These are phyloP conservation scores for Dyspetes luteomarginatus DNA, from an alignment of 2,888 invertebrate genomes.

Conservation along the genomic window DNA sequence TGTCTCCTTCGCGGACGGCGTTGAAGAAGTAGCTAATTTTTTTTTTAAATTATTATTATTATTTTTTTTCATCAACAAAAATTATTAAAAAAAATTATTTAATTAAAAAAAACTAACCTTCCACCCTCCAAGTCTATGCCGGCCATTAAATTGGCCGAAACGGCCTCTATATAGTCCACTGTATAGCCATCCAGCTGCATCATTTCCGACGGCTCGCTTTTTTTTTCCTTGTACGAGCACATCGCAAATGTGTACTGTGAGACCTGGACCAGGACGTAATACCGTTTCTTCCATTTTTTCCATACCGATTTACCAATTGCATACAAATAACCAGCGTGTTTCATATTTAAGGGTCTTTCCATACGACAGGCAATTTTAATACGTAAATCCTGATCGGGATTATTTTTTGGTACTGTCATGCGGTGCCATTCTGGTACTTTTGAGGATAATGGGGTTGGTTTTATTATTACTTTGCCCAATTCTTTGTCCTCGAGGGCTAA, in stretches of 20 bases:
- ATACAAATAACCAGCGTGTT: constrained; percentile 98
- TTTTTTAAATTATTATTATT: background rate
- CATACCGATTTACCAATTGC: constrained; percentile 98
- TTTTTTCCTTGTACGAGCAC: constrained; percentile 99
- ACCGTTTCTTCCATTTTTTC: constrained; percentile 99
- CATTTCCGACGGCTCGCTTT: constrained; percentile 99
- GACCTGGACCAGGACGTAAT: constrained; percentile 99
- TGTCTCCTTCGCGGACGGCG: constrained; percentile 99
- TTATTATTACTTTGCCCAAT: constrained; percentile 95
- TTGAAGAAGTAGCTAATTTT: constrained; percentile 95
- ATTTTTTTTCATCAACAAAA: no score
- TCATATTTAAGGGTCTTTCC: constrained; percentile 99
- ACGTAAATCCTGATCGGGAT: constrained; percentile 96
- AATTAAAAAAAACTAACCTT: constrained; percentile 77
- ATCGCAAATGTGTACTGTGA: constrained; percentile 99
- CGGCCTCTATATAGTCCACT: constrained; percentile 99
- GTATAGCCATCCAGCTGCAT: constrained; percentile 99
- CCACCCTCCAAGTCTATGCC: constrained; percentile 88
- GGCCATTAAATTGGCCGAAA: constrained; percentile 95
- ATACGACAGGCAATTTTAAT: constrained; percentile 99
- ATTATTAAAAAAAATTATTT: background rate
- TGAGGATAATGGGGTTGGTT: constrained; percentile 93
- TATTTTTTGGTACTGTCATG: constrained; percentile 97
- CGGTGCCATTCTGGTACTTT: constrained; percentile 99
- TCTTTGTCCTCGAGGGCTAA: constrained; percentile 99